Base-by-base conservation (phyloP, 2,888 invertebrate genomes). In the Halictus ligatus region DNA sequence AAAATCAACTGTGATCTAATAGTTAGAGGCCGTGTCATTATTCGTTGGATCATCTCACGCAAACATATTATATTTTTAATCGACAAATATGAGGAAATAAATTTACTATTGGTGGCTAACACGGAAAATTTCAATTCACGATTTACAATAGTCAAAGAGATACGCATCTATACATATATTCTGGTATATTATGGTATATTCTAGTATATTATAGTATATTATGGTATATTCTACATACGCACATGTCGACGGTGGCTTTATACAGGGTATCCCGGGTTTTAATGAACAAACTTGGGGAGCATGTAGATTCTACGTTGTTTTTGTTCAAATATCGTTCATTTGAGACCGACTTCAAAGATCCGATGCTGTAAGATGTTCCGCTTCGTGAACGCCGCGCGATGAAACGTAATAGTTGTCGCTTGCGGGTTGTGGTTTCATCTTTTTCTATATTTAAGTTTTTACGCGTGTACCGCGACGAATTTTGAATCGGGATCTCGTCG, bases 1-100 rank as follows among this genome's bases (percentile, higher is more conserved):
- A 15, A 85, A 82, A 78, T 81, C 80, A 89, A 86, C 90, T 90
- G 90, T 90, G 90, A 90, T 90, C 78, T 81, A 84, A 75, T 85
- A 67, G 35, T 72, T 67, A 79, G 83, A 79, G 60, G 48, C 72
- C 81, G 64, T 83, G 81, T 50, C 77, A 78, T 79, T 81, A 85
- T 75, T 81, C 40, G 79, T 78, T 60, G 78, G 80, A 83, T 67
- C 87, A 67, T 84, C 77, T 46, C 76, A 67, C 46, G 43, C 82
- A 83, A 75, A 82, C 78, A 69, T 60, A 78, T 82, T 88, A 88
- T 80, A 87, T 87, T 78, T 84, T 85, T 87, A 72, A 81, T 25
- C 46, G 58, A 75, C 74, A 50, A 84, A 77, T 84, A 84, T 83
- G 72, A 90, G 71, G 46, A 80, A 88, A 80, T 86, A 83, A 84